phyloP scores from a whole-genome alignment of 2,797 vertebrate species.

The Eremophila alpestris region DNA sequence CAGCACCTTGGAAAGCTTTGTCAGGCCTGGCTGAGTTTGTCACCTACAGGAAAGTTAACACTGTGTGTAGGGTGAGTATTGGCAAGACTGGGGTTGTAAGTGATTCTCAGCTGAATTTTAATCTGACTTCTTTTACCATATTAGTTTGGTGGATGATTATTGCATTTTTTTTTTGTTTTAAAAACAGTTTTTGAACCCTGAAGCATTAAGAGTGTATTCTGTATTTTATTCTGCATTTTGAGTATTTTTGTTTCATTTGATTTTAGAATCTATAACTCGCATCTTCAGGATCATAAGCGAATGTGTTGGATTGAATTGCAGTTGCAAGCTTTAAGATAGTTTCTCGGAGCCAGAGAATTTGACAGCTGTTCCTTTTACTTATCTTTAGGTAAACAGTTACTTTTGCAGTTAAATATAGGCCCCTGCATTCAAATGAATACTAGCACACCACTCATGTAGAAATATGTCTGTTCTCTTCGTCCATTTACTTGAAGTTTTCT shows the following conservation, averaged over 20 bases:
- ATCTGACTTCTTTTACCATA: not conserved
- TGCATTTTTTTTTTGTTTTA: accelerated
- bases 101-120: not conserved
- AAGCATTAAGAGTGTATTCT: not conserved
- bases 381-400: not conserved
- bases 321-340: not conserved
- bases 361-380: not conserved
- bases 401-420: not conserved
- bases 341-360: not conserved
- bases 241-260: not conserved
- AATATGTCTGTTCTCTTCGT: not conserved
- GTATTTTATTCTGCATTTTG: not conserved
- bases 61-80: not conserved
- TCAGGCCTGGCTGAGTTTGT: not conserved
- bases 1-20: not conserved
- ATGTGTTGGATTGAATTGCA: not conserved
- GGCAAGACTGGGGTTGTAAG: not conserved
- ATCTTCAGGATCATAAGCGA: not conserved
- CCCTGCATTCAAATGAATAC: not conserved
- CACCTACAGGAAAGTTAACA: not conserved
- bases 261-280: not conserved
- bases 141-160: not conserved
- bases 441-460: not conserved
- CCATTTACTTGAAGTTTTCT: not conserved
- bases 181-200: not conserved